Conservation (phyloP, 2,113 vertebrate species). For the Psophia crepitans region DNA sequence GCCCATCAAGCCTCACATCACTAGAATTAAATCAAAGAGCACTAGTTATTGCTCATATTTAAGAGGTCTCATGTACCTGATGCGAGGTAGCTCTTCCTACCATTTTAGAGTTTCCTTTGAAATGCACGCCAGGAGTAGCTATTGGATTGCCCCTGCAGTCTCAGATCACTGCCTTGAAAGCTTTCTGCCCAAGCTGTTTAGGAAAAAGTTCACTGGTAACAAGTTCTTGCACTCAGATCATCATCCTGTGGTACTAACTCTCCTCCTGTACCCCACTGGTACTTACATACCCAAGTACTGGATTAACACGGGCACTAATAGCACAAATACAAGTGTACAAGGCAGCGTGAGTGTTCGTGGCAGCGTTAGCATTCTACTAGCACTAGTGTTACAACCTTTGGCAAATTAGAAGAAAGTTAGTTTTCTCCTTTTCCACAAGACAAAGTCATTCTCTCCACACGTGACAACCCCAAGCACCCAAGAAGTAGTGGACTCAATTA, state of each 20-base stretch:
- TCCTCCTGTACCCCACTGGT: neutral
- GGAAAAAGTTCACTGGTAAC: neutral
- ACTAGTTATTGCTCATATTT: neutral
- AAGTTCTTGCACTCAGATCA: neutral
- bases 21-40: neutral
- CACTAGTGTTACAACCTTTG: neutral
- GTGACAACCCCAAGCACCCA: neutral
- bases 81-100: neutral
- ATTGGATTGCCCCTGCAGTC: neutral
- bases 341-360: fast-evolving
- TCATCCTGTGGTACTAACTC: neutral
- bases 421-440: neutral
- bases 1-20: neutral
- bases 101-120: neutral
- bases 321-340: neutral
- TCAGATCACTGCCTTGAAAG: neutral
- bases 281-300: neutral
- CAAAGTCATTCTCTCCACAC: neutral
- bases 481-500: neutral
- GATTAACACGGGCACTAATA: neutral
- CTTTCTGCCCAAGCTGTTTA: neutral
- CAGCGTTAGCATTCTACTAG: fast-evolving
- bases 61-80: neutral
- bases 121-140: neutral
- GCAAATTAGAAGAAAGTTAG: neutral